Conservation (phyloP, 1,140 invertebrate genomes). For the Adoxophyes honmai region DNA sequence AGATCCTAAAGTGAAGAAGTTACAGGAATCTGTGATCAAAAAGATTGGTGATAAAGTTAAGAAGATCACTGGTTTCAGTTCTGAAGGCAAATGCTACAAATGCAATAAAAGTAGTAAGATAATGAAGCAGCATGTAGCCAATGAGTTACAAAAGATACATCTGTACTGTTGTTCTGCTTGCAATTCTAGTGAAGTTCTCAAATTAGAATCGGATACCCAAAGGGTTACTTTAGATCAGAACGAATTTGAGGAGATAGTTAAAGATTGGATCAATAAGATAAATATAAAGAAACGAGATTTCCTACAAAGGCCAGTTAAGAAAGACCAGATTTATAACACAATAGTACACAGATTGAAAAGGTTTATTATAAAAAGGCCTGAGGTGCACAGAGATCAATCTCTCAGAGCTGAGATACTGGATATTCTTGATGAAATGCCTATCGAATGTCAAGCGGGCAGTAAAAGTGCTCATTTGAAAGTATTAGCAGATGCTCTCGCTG, state of each 20-base stretch:
- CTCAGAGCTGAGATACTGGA: slow-evolving; percentile 30
- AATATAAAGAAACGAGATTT: slow-evolving; percentile 27
- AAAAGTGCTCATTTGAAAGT: slow-evolving; percentile 20
- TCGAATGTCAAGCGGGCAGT: slow-evolving; percentile 23
- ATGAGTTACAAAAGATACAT: too few relatives aligned
- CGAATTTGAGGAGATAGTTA: slow-evolving; percentile 1
- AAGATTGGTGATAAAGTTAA: background rate
- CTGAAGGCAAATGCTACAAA: too few relatives aligned
- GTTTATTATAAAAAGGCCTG: slow-evolving; percentile 8
- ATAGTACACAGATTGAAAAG: slow-evolving; percentile 18
- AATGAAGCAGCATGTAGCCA: too few relatives aligned
- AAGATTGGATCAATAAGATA: slow-evolving; percentile 31
- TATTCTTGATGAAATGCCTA: slow-evolving; percentile 26
- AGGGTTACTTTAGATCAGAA: background rate
- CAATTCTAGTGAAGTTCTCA: too few relatives aligned
- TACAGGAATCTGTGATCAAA: background rate
- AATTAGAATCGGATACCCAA: too few relatives aligned
- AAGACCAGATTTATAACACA: slow-evolving; percentile 22
- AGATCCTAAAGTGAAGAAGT: background rate
- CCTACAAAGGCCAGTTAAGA: slow-evolving; percentile 21
- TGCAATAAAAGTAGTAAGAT: too few relatives aligned
- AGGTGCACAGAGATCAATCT: slow-evolving; percentile 13
- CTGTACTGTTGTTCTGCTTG: too few relatives aligned
- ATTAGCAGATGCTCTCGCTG: slow-evolving; percentile 25
- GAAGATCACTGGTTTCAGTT: too few relatives aligned